A percentile compares a stretch with the other conserved stretches of the same genome.
These are phyloP conservation scores for Augochlora pura DNA, from an alignment of 1,140 invertebrate genomes.

Conservation along the genomic window DNA sequence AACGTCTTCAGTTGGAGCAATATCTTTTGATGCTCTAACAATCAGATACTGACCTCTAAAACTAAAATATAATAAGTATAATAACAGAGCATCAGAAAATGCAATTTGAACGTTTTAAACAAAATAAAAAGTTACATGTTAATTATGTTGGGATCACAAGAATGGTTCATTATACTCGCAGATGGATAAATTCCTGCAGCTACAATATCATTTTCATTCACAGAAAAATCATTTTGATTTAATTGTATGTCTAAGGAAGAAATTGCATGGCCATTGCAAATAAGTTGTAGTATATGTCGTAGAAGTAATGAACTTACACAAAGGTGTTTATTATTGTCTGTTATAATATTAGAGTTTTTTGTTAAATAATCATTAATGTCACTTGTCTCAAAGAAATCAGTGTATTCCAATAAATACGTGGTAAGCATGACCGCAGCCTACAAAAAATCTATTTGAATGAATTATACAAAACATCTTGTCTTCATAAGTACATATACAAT, in stretches of 20 bases:
- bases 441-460: constrained; percentile 63
- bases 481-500: constrained; percentile 39
- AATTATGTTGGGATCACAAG: constrained; percentile 91
- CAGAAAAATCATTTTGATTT: constrained; percentile 59
- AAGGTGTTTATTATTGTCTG: constrained; percentile 72
- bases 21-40: constrained; percentile 81
- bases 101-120: not conserved
- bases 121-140: constrained; percentile 82
- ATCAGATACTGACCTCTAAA: constrained; percentile 80
- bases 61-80: constrained; percentile 68
- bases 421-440: constrained; percentile 83
- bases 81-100: constrained; percentile 26
- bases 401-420: constrained; percentile 80
- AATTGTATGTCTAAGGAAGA: constrained; percentile 76
- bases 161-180: constrained; percentile 95
- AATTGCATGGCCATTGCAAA: constrained; percentile 90
- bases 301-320: constrained; percentile 85
- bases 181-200: constrained; percentile 93
- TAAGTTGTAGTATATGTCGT: constrained; percentile 87
- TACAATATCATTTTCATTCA: constrained; percentile 82
- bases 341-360: constrained; percentile 66
- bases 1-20: constrained; percentile 83
- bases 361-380: constrained; percentile 66
- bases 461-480: constrained; percentile 53
- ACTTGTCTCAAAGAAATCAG: constrained; percentile 78